Evolutionary conservation across 2,797 vertebrate species (phyloP).

Genomic region (Mastacembelus armatus): DNA sequence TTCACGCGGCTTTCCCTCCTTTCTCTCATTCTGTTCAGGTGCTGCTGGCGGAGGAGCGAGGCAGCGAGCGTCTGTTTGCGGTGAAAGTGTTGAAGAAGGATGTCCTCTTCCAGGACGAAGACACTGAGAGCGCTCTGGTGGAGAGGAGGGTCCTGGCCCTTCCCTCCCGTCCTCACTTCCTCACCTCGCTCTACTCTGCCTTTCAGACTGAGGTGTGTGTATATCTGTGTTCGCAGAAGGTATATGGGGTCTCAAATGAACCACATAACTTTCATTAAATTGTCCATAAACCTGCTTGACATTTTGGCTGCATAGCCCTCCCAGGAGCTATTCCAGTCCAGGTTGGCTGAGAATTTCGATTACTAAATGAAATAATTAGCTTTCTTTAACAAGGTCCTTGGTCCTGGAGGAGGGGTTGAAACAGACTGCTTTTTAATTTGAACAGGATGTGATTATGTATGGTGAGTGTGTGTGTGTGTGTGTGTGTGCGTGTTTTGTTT

Average conservation of each 20-base stretch:
- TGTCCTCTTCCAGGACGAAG: constrained; percentile 93
- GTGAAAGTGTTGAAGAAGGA: constrained; percentile 96
- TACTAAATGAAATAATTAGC: constrained; percentile 75
- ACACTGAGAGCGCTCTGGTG: constrained; percentile 93
- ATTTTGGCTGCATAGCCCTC: constrained; percentile 50
- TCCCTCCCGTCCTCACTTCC: constrained; percentile 88
- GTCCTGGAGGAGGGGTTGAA: constrained; percentile 63
- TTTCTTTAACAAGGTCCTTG: constrained; percentile 70
- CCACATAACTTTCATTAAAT: constrained; percentile 48
- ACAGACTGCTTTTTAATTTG: constrained; percentile 74
- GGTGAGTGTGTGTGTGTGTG: constrained; percentile 23
- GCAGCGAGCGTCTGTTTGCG: constrained; percentile 89
- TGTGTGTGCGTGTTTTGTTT: constrained; percentile 34
- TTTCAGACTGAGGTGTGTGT: constrained; percentile 89
- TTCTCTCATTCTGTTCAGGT: constrained; percentile 78
- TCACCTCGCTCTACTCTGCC: constrained; percentile 91
- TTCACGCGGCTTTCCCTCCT: no score
- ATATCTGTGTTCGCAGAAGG: background rate
- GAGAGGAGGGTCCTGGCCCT: constrained; percentile 91
- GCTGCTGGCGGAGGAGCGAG: constrained; percentile 90
- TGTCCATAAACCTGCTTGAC: constrained; percentile 47
- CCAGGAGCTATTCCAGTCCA: constrained; percentile 55
- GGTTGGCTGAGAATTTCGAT: constrained; percentile 52
- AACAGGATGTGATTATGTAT: constrained; percentile 53
- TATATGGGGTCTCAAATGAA: constrained; percentile 22